Evolutionary conservation across 2,113 vertebrate species (phyloP).

Genomic region (Platichthys stellatus): DNA sequence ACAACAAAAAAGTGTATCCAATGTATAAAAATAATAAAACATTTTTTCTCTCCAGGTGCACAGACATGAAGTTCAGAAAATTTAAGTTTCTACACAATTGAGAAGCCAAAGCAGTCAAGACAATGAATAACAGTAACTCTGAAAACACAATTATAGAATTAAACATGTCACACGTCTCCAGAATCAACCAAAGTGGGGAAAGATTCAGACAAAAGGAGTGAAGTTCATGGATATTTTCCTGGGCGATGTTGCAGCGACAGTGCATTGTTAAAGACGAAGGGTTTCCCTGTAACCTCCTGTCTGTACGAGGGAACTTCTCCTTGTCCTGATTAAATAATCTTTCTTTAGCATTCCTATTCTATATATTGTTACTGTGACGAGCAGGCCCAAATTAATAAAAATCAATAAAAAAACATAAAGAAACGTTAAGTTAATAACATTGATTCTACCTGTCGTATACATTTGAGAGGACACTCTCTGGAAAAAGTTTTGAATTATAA

Average conservation of each 20-base stretch:
- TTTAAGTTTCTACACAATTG: neutral
- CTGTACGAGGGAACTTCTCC: too few species aligned
- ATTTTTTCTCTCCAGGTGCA: slow-evolving; percentile 22
- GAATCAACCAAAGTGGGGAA: neutral
- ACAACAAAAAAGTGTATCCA: neutral
- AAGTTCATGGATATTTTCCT: too few species aligned
- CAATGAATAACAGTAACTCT: neutral
- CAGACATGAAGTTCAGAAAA: slow-evolving; percentile 8
- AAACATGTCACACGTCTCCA: neutral
- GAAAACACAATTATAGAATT: slow-evolving; percentile 5
- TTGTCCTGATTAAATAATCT: neutral
- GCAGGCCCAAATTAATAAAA: neutral
- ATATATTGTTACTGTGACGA: neutral
- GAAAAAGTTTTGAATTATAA: too few species aligned
- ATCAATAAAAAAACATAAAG: neutral
- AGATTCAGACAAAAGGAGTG: neutral
- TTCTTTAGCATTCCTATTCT: neutral
- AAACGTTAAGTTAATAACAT: neutral
- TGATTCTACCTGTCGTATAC: too few species aligned
- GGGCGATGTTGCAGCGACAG: too few species aligned
- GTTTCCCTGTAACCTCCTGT: too few species aligned
- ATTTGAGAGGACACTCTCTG: too few species aligned
- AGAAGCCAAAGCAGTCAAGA: slow-evolving; percentile 4
- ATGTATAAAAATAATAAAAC: slow-evolving; percentile 29
- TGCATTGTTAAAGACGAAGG: too few species aligned